These are phyloP conservation scores for zebrafish (Danio rerio) DNA, from an alignment of 2,113 vertebrate genomes.

Conservation along the genomic window DNA sequence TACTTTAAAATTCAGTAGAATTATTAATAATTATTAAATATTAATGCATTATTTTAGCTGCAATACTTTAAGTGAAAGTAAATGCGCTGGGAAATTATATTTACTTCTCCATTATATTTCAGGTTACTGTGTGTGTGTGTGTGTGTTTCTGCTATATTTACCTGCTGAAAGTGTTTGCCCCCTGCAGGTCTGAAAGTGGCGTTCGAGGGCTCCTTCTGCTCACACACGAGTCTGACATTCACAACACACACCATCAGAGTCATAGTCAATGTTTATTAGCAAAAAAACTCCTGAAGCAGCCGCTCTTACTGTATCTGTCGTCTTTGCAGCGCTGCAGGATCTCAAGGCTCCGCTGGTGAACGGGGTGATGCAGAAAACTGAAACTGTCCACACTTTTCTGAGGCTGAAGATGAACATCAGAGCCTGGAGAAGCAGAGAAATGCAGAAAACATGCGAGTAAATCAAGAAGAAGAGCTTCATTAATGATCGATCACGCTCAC, in stretches of 20 bases:
- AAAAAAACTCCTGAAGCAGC: neutral
- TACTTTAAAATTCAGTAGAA: too few species aligned
- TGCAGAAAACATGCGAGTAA: too few species aligned
- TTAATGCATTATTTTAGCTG: neutral
- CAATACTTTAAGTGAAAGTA: neutral
- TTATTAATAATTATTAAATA: neutral
- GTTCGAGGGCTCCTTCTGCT: slow-evolving; percentile 85
- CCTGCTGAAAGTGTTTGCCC: slow-evolving; percentile 88
- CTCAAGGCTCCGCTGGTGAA: slow-evolving; percentile 99
- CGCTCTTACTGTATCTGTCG: slow-evolving; percentile 97
- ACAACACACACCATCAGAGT: neutral
- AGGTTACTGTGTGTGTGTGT: too few species aligned
- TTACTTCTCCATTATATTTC: too few species aligned
- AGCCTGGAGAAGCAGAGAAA: slow-evolving; percentile 81
- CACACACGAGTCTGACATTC: slow-evolving; percentile 69
- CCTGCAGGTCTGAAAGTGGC: slow-evolving; percentile 92
- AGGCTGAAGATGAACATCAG: slow-evolving; percentile 87
- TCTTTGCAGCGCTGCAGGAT: slow-evolving; percentile 99
- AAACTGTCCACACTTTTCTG: slow-evolving; percentile 99
- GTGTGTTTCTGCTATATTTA: slow-evolving; percentile 58
- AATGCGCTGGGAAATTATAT: too few species aligned
- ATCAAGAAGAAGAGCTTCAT: too few species aligned
- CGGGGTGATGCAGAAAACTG: slow-evolving; percentile 99
- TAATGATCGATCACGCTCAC: too few species aligned
- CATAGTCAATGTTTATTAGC: neutral